Percentiles rank a stretch among this genome's conserved stretches.
phyloP scores from a whole-genome alignment of 2,888 invertebrate genomes.

The Spisula subtruncata region DNA sequence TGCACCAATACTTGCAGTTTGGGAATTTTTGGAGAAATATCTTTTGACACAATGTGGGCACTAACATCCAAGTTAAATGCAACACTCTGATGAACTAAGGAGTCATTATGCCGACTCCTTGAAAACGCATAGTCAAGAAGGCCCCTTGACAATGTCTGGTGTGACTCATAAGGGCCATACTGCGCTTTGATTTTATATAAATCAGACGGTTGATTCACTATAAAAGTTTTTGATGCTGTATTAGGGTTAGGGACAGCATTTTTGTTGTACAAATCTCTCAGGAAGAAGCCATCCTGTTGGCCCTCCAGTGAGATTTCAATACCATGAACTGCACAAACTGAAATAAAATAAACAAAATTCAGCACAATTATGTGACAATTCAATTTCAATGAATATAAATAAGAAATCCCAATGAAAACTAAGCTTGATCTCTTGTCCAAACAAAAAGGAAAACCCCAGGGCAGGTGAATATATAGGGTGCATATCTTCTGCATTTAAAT shows the following conservation, averaged over 20 bases:
- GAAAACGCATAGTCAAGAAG: slow-evolving; percentile 68
- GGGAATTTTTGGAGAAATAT: slow-evolving; percentile 95
- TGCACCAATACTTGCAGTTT: slow-evolving; percentile 97
- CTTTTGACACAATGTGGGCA: slow-evolving; percentile 96
- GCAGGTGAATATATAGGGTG: no score
- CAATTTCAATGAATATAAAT: no score
- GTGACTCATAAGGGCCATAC: slow-evolving; percentile 98
- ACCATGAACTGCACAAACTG: slow-evolving; percentile 76
- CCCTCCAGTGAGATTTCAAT: slow-evolving; percentile 85
- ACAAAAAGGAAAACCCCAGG: no score
- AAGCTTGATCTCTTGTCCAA: no score
- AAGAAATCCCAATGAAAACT: no score
- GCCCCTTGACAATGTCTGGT: slow-evolving; percentile 91
- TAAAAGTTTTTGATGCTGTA: slow-evolving; percentile 94
- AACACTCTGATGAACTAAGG: slow-evolving; percentile 76
- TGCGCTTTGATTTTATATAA: slow-evolving; percentile 96
- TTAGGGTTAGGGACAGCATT: slow-evolving; percentile 77
- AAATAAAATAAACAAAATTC: slow-evolving; percentile 38
- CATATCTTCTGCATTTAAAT: no score
- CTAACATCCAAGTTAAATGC: slow-evolving; percentile 92
- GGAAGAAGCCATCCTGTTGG: slow-evolving; percentile 85
- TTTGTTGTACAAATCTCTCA: slow-evolving; percentile 88
- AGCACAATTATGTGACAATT: neutral
- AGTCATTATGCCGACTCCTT: slow-evolving; percentile 55
- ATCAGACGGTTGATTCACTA: slow-evolving; percentile 96